Conservation (phyloP, 2,888 invertebrate genomes). For the Campopleginae sp. region DNA sequence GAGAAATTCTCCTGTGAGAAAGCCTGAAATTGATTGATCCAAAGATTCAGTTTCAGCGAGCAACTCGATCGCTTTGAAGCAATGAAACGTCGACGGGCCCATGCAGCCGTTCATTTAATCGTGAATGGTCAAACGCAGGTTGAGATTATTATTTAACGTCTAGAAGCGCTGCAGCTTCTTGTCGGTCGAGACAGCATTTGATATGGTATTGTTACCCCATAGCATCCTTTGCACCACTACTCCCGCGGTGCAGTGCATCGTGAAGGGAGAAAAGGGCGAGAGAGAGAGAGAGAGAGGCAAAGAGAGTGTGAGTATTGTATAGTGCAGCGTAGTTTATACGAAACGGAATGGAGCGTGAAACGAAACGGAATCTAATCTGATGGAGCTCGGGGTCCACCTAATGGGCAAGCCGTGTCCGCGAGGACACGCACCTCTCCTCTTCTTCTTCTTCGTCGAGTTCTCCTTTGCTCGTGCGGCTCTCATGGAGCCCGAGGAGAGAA, state of each 20-base stretch:
- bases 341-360: conserved; percentile 70
- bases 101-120: no score
- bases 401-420: conserved; percentile 83
- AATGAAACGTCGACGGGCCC: no score
- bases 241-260: conserved; percentile 4
- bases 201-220: conserved; percentile 7
- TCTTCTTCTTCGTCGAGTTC: conserved; percentile 52
- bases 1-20: no score
- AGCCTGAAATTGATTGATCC: no score
- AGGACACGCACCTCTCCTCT: conserved; percentile 81
- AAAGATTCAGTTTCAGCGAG: no score
- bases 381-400: conserved; percentile 82
- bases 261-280: conserved; percentile 56
- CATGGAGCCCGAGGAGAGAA: conserved; percentile 49
- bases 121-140: not conserved
- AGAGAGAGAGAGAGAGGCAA: conserved; percentile 46
- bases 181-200: not conserved
- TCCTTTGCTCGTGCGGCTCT: conserved; percentile 35
- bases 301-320: conserved; percentile 35
- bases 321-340: conserved; percentile 62
- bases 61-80: no score
- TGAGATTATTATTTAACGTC: not conserved
- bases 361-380: conserved; percentile 83
- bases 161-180: conserved; percentile 12
- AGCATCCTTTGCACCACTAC: conserved; percentile 13